Evolutionary conservation across 2,113 vertebrate genomes (phyloP).

Genomic region (Sinocyclocheilus rhinocerous): DNA sequence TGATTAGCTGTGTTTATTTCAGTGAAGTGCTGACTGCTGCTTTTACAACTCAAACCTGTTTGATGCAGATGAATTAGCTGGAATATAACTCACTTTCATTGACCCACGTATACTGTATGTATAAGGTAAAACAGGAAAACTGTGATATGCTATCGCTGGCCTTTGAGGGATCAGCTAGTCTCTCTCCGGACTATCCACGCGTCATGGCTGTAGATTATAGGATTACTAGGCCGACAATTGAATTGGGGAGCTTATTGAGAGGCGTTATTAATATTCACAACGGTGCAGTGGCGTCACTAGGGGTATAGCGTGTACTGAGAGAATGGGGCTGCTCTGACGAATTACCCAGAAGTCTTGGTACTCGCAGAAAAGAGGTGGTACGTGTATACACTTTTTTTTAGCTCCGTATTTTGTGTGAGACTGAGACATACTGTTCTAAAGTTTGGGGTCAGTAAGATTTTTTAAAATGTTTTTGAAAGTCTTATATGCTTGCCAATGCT

Average conservation of each 20-base stretch:
- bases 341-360: conserved; percentile 32
- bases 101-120: neutral
- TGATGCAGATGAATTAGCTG: neutral
- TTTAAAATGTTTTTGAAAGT: neutral
- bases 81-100: conserved; percentile 6
- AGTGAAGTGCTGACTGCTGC: neutral
- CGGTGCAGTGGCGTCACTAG: conserved; percentile 36
- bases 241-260: conserved; percentile 49
- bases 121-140: neutral
- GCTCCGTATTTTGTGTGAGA: neutral
- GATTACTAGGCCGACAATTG: conserved; percentile 48
- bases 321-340: conserved; percentile 48
- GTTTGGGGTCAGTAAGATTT: neutral
- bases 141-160: neutral
- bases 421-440: neutral
- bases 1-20: conserved; percentile 43
- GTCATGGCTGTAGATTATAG: conserved; percentile 41
- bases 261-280: conserved; percentile 50
- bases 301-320: conserved; percentile 25
- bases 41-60: neutral
- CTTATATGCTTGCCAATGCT: neutral
- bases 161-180: conserved; percentile 14
- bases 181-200: conserved; percentile 19
- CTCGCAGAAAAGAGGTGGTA: conserved; percentile 8
- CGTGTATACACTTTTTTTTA: neutral